A percentile compares a stretch with the other conserved stretches of the same genome.
Evolutionary conservation across 2,797 vertebrate genomes (phyloP).

Genomic region (Sebastes steindachneri): DNA sequence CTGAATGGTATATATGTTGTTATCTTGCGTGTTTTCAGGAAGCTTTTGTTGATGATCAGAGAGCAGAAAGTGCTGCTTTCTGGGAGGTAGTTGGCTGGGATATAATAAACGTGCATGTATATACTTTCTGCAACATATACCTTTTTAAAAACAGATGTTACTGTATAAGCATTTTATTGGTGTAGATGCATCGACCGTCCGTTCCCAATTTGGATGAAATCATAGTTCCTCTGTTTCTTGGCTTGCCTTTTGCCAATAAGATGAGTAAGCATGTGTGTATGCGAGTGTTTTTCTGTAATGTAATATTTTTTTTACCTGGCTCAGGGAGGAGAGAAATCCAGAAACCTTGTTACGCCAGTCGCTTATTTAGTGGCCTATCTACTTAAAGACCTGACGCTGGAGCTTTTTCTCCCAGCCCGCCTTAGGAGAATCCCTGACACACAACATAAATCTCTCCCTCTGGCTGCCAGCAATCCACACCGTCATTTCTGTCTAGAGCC

Average conservation of each 20-base stretch:
- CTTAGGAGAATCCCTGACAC: constrained; percentile 58
- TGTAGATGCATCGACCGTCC: not conserved
- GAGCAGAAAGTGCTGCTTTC: constrained; percentile 41
- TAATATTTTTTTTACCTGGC: constrained; percentile 8
- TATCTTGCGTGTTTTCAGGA: constrained; percentile 34
- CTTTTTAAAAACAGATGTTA: not conserved
- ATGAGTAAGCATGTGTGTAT: constrained; percentile 8
- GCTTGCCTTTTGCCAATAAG: constrained; percentile 25
- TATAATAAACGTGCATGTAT: not conserved
- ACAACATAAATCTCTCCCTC: constrained; percentile 62
- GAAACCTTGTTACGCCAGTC: constrained; percentile 54
- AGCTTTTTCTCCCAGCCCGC: constrained; percentile 59
- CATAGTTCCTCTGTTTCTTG: constrained; percentile 26
- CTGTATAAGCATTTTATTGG: constrained; percentile 18
- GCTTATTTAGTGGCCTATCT: constrained; percentile 71
- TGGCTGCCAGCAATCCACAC: constrained; percentile 42
- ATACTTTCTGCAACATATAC: not conserved
- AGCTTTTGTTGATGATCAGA: constrained; percentile 62
- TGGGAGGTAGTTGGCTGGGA: not conserved
- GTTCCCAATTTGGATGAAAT: constrained; percentile 36
- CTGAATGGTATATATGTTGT: constrained; percentile 2
- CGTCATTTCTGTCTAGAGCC: constrained; percentile 51
- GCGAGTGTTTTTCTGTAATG: constrained; percentile 10
- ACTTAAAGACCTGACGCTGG: constrained; percentile 63
- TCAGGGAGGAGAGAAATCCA: constrained; percentile 17